Base-by-base conservation (phyloP, 1,140 invertebrate genomes). In the Drosophila tsacasi region DNA sequence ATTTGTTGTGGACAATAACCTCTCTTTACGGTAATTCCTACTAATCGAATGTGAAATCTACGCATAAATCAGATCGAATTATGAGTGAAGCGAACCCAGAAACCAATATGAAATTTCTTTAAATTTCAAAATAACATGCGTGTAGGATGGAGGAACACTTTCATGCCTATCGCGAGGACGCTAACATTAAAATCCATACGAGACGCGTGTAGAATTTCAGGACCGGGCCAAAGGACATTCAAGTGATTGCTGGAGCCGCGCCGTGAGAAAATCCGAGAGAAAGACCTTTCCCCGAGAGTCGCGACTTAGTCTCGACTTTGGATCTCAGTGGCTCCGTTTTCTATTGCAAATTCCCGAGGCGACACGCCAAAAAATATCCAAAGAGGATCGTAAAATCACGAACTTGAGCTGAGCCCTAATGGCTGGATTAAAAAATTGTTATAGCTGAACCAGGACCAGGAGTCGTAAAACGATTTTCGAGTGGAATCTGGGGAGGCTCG, bases 141-240 rank as follows among this genome's bases (percentile, higher is more conserved):
- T 71, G 46, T 40, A 58, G 39, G 10, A 50, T 8, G 23, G 55
- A 37, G 9, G 32, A 67, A 60, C 59, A 82, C 64, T 72, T 79
- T 73, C 83, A 86, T 87, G 79, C 83, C 40, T 55, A 69, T 68
- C 44, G 30, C 32, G 42, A 59, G 76, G 61, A 74, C 47, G 44
- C 15, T 60, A 74, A 71, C 65, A 80, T 74, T 75, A 87, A 87
- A 73, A 74, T 69, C 55, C 55, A 66, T 52, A 66, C 50, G 81
- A 78, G 73, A 83, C 55, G 84, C 81, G 85, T 83, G 65, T 87
- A 55, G 81, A 89, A 87, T 87, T 87, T 83, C 83, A 89, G 65
- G 66, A 59, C 40, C 37, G 40, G 62, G 59, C 49, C 37, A 77
- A 79, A 62, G 84, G 71, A 69, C 46, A 52, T 57, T 50, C 65